These are phyloP conservation scores for Didymodactylos carnosus DNA, from an alignment of 2,888 invertebrate species.

Conservation along the genomic window DNA sequence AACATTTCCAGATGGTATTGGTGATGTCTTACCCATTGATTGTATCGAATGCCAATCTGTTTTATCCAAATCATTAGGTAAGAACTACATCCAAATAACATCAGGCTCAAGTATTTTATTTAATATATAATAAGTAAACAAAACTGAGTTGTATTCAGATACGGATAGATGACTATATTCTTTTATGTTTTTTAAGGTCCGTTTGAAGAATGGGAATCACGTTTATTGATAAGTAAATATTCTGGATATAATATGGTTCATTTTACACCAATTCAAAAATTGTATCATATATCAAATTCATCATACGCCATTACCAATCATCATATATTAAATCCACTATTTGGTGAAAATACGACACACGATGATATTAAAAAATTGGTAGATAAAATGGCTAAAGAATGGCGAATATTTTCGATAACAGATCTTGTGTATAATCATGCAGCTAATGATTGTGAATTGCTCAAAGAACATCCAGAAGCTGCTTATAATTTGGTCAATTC, in stretches of 20 bases:
- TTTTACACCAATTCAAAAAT: slow-evolving; percentile 80
- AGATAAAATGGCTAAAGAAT: slow-evolving; percentile 58
- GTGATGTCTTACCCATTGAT: neutral
- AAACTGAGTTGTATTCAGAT: too few relatives aligned
- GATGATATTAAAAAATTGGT: slow-evolving; percentile 42
- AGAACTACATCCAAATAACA: too few relatives aligned
- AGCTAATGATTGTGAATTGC: slow-evolving; percentile 75
- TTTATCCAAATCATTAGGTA: slow-evolving; percentile 2
- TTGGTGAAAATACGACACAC: slow-evolving; percentile 7
- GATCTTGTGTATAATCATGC: slow-evolving; percentile 95
- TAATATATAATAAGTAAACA: too few relatives aligned
- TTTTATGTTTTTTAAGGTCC: slow-evolving; percentile 4
- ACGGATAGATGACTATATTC: too few relatives aligned
- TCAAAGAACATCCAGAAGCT: slow-evolving; percentile 65
- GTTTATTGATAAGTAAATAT: neutral
- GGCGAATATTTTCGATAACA: slow-evolving; percentile 71
- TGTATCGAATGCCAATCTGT: neutral
- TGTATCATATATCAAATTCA: slow-evolving; percentile 64
- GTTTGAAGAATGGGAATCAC: slow-evolving; percentile 1
- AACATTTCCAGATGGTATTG: neutral
- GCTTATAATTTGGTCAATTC: slow-evolving; percentile 74
- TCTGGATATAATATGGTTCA: slow-evolving; percentile 70
- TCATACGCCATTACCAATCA: slow-evolving; percentile 79
- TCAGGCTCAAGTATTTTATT: too few relatives aligned
- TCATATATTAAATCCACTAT: slow-evolving; percentile 41